Evolutionary conservation across 2,888 invertebrate species (phyloP), one percentile per base, ranked within the genome.

Genomic region (Lithosia quadra): DNA sequence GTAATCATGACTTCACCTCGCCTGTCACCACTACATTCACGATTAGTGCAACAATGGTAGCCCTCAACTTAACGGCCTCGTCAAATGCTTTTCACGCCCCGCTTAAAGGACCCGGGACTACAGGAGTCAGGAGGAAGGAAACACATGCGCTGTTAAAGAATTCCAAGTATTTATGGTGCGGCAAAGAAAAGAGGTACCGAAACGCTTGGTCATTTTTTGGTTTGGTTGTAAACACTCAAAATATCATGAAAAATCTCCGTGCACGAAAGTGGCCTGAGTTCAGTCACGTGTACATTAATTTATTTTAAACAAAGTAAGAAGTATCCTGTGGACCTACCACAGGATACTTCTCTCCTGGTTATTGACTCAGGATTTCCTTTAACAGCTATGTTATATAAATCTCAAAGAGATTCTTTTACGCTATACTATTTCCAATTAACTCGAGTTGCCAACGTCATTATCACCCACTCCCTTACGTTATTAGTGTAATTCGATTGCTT

Each of bases 401-500:
- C 49, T 66, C 18, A 13, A 39, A 22, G 18, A 60, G 18, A 53
- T 36, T 53, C 61, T 55, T 61, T 60, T 60, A 66, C 61, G 60
- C 24, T 39, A 65, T 39, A 55, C 33, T 55, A 55, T 67, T 28
- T 43, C 67, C 56, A 67, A 67, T 67, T 67, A 67, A 62, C 21
- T 57, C 11, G 18, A 62, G 56, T 53, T 13, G 0, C 56, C 67
- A 21, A 18, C 43, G 28, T 67, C 61, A 62, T 67, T 67, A 67
- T 39, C 57, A 9, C 61, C 60, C 43, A 56, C 57, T 63, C 56
- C 34, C 62, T 62, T 33, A 15, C 33, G 43, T 62, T 67, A 57
- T 61, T 67, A 61, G 39, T 36, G 61, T 67, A 62, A 67, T 62
- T 56, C 43, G 56, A 62, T 67, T 67, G 62, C 21, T 67, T 33